A percentile compares a stretch with the other conserved stretches of the same genome.
phyloP scores from a whole-genome alignment of 2,113 vertebrate genomes.

The Lipophrys pholis region DNA sequence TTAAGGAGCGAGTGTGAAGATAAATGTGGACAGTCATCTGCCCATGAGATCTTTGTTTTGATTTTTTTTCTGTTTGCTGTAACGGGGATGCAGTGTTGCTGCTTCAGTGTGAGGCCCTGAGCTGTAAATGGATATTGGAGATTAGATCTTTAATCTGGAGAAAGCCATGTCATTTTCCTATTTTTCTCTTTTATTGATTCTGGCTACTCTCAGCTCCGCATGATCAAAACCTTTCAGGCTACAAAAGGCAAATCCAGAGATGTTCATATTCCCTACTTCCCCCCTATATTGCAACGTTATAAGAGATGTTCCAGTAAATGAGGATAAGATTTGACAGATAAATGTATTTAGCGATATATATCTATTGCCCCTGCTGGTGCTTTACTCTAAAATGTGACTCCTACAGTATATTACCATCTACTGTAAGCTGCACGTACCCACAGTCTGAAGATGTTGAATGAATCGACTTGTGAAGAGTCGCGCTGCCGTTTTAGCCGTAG shows the following conservation, averaged over 20 bases:
- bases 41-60: conserved; percentile 47
- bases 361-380: conserved; percentile 26
- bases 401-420: neutral
- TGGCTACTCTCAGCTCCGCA: conserved; percentile 82
- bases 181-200: conserved; percentile 86
- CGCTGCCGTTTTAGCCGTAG: neutral
- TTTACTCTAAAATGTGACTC: conserved; percentile 17
- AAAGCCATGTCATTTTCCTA: conserved; percentile 86
- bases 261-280: conserved; percentile 66
- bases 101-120: conserved; percentile 76
- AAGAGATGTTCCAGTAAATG: conserved; percentile 42
- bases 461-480: neutral
- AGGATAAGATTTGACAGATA: conserved; percentile 50
- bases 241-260: conserved; percentile 65
- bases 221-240: conserved; percentile 78
- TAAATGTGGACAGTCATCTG: conserved; percentile 45
- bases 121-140: conserved; percentile 87
- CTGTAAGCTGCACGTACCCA: conserved; percentile 7
- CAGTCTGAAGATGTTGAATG: conserved; percentile 15
- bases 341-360: conserved; percentile 46
- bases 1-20: conserved; percentile 31
- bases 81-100: conserved; percentile 66
- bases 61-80: conserved; percentile 24
- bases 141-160: conserved; percentile 86
- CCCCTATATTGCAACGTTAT: conserved; percentile 45